phyloP scores from a whole-genome alignment of 2,888 invertebrate species.

The Tipula unca region DNA sequence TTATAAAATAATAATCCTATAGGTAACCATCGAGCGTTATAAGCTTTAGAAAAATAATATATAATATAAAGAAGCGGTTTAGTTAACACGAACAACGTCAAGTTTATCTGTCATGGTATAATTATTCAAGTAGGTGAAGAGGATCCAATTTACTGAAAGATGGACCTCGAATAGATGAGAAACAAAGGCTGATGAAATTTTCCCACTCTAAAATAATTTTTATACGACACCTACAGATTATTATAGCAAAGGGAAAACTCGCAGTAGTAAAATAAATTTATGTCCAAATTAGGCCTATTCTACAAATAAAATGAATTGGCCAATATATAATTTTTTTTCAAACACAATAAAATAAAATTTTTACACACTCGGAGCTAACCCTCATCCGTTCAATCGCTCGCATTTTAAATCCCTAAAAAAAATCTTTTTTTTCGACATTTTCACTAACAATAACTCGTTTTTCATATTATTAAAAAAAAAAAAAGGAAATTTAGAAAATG shows the following conservation, averaged over 20 bases:
- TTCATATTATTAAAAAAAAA: neutral
- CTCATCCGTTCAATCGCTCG: neutral
- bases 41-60: no score
- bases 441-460: neutral
- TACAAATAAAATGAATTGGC: neutral
- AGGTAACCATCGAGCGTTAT: no score
- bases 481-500: conserved; percentile 1
- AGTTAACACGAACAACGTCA: no score
- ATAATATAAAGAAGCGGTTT: no score
- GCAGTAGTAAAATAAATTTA: neutral
- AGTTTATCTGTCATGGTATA: no score
- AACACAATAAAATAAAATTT: neutral
- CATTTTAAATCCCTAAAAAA: neutral
- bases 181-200: no score
- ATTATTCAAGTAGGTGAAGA: no score
- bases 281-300: neutral
- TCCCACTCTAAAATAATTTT: neutral
- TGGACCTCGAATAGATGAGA: no score
- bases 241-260: neutral
- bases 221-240: neutral
- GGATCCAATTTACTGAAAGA: no score
- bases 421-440: neutral
- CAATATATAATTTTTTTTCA: neutral
- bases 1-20: no score
- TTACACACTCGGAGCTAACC: neutral